Evolutionary conservation across 1,140 invertebrate genomes (phyloP), one percentile per base, ranked within the genome.

Genomic region (Hypsibius dujardini): DNA sequence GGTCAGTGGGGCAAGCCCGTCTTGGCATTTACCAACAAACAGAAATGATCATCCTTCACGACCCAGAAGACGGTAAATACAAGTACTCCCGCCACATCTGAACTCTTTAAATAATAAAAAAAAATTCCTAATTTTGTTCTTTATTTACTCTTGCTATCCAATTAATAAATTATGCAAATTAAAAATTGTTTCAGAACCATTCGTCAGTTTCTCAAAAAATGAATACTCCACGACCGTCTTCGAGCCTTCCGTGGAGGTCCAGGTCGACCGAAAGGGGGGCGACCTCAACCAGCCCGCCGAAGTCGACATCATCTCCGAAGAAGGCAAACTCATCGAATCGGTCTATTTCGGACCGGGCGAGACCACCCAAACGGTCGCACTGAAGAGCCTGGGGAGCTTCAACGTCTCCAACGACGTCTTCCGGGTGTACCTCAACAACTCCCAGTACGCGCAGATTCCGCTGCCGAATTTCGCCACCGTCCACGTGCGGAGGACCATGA

Each of bases 341-440:
- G 62, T 67, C 7, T 67, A 67, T 42, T 67, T 67, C 45, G 62
- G 62, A 3, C 62, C 62, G 7, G 62, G 62, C 12, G 62, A 67
- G 42, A 3, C 7, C 7, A 67, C 3, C 62, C 62, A 67, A 42
- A 67, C 7, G 7, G 42, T 42, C 42, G 45, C 62, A 3, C 45
- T 67, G 42, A 67, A 67, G 45, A 3, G 42, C 3, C 7, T 67
- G 7, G 62, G 7, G 3, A 42, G 42, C 45, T 7, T 67, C 45
- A 67, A 67, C 7, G 7, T 42, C 7, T 3, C 7, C 3, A 67
- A 67, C 7, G 42, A 42, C 42, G 45, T 67, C 7, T 14, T 67
- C 42, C 7, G 42, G 42, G 7, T 67, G 7, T 67, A 14, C 42
- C 62, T 67, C 7, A 67, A 67, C 42, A 67, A 67, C 45, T 67